A percentile compares a stretch with the other conserved stretches of the same genome.
Evolutionary conservation across 1,140 invertebrate genomes (phyloP).

Genomic region (Ostrea edulis): DNA sequence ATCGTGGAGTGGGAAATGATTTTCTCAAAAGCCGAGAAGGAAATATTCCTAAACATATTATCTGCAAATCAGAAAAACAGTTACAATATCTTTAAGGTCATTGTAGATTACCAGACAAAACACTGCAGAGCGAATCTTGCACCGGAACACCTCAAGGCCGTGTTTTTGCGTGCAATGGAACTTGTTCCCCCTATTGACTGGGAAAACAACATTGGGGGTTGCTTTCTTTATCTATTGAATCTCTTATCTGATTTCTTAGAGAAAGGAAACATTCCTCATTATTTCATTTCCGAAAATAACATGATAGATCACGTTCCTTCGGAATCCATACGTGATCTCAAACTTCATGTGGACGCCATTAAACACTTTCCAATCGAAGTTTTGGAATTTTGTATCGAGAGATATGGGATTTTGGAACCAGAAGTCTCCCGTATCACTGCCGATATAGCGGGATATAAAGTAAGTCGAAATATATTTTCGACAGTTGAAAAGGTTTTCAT

Average conservation of each 20-base stretch:
- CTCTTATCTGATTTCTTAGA: not conserved
- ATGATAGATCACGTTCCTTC: slow-evolving; percentile 43
- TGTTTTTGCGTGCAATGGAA: slow-evolving; percentile 2
- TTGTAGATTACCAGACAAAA: not conserved
- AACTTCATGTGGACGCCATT: slow-evolving; percentile 24
- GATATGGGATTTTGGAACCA: not conserved
- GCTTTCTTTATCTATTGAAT: not conserved
- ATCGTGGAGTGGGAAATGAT: slow-evolving; percentile 8
- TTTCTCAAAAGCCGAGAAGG: not conserved
- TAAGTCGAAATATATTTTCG: not conserved
- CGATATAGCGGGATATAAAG: not conserved
- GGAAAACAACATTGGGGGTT: not conserved
- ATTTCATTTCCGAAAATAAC: slow-evolving; percentile 54
- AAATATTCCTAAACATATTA: slow-evolving; percentile 8
- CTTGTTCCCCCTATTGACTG: not conserved
- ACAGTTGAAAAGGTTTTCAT: not conserved
- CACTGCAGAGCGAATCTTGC: not conserved
- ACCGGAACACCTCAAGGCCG: not conserved
- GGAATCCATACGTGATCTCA: not conserved
- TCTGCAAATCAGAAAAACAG: not conserved
- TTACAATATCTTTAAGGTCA: slow-evolving; percentile 3
- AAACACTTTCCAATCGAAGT: slow-evolving; percentile 49
- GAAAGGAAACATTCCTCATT: slow-evolving; percentile 3
- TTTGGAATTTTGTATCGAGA: slow-evolving; percentile 24
- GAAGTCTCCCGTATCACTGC: not conserved